Conservation (phyloP, 2,113 vertebrate genomes). For the Pongo pygmaeus region DNA sequence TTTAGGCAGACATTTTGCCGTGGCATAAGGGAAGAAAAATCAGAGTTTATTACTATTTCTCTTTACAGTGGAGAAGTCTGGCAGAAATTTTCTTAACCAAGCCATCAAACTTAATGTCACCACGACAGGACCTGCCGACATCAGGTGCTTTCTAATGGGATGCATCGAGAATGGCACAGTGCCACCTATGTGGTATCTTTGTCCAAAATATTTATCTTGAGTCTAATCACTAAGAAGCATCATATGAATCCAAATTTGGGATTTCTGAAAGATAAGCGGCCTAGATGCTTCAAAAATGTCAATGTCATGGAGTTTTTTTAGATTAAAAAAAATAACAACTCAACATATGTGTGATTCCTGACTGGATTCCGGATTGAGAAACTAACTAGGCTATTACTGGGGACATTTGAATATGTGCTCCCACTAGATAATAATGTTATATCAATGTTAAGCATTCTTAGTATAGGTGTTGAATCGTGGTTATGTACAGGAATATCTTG, state of each 20-base stretch:
- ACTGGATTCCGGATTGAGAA: neutral
- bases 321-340: neutral
- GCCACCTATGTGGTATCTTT: fast-evolving
- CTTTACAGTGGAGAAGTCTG: neutral
- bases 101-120: neutral
- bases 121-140: neutral
- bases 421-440: fast-evolving
- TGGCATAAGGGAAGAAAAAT: neutral
- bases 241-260: neutral
- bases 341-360: neutral
- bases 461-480: neutral
- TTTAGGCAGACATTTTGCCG: neutral
- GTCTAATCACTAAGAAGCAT: neutral
- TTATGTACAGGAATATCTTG: neutral
- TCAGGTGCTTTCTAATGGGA: neutral
- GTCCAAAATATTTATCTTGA: neutral
- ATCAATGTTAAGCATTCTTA: fast-evolving
- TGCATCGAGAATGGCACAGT: fast-evolving
- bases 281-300: neutral
- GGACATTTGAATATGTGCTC: neutral
- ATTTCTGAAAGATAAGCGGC: neutral
- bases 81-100: neutral
- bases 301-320: fast-evolving
- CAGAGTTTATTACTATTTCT: neutral
- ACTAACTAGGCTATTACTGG: fast-evolving